Base-by-base conservation (phyloP, 1,140 invertebrate genomes). In the Drosophila rhopaloa region DNA sequence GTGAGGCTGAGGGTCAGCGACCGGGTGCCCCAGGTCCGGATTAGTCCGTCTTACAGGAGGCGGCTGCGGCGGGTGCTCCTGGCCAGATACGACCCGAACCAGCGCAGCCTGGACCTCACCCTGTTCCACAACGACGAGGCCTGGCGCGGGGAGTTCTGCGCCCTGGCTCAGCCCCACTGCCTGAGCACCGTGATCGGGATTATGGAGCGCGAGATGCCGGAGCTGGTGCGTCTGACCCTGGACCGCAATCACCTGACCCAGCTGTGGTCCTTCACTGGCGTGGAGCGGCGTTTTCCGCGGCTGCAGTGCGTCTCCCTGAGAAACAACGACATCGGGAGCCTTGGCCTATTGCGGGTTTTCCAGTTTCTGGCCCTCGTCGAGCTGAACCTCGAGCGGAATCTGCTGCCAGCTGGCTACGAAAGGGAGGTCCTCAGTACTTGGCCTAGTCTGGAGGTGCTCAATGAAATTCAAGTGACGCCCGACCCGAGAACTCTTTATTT, bases 191-290 rank as follows among this genome's bases (percentile, higher is more conserved):
- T 54, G 5, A 16, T 83, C 2, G 44, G 37, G 0, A 76, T 83
- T 1, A 41, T 72, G 40, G 53, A 44, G 37, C 14, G 32, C 4
- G 47, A 51, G 43, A 40, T 79, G 41, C 80, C 80, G 2, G 41
- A 59, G 5, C 19, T 83, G 24, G 29, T 37, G 16, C 14, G 37
- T 13, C 54, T 83, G 8, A 35, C 24, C n/a, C 44, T 83, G 14
- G 80, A 84, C 48, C 48, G 43, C 5, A 84, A 79, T 29, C 51
- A 79, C 29, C 8, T 84, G 24, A 51, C 19, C 7, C 4, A 41
- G 3, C 43, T 83, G 9, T 35, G 32, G 40, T 24, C 47, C 3
- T 79, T 83, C 24, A 7, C 4, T 0, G 24, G 38, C 0, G 41
- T 83, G 24, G 80, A 83, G 29, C 14, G 38, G 2, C 59, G 56